A percentile compares a stretch with the other conserved stretches of the same genome.
These are phyloP conservation scores for Sicus ferrugineus DNA, from an alignment of 2,888 invertebrate species.

Conservation along the genomic window DNA sequence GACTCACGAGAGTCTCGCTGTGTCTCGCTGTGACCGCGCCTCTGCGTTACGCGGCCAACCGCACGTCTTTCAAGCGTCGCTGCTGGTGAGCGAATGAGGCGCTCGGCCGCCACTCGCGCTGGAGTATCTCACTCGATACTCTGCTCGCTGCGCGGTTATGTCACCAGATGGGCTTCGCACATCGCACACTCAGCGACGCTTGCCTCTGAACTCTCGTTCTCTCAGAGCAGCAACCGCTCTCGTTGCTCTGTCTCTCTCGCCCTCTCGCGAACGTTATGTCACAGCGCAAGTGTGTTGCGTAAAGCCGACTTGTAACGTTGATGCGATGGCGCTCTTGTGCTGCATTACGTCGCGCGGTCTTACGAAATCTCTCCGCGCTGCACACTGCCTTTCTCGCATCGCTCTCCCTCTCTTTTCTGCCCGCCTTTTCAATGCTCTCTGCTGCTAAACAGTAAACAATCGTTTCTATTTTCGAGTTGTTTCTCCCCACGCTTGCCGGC, in stretches of 20 bases:
- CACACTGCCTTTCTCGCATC: background rate
- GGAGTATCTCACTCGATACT: background rate
- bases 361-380: background rate
- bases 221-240: background rate
- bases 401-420: background rate
- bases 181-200: background rate
- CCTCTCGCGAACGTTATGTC: constrained; percentile 12
- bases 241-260: background rate
- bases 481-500: constrained; percentile 18
- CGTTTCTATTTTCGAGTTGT: constrained; percentile 1
- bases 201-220: background rate
- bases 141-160: constrained; percentile 20
- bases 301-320: background rate
- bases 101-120: constrained; percentile 12
- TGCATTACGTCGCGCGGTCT: background rate
- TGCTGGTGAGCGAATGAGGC: constrained; percentile 54
- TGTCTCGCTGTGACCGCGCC: constrained; percentile 40
- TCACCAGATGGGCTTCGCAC: no score
- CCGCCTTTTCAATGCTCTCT: no score
- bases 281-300: constrained; percentile 7
- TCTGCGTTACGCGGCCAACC: constrained; percentile 5
- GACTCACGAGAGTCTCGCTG: constrained; percentile 29
- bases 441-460: constrained; percentile 31
- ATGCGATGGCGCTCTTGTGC: background rate
- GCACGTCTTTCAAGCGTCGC: constrained; percentile 51